Percentiles rank a stretch among this genome's conserved stretches.
phyloP scores from a whole-genome alignment of 2,113 vertebrate genomes.

The Brachypodius melanocephalos region DNA sequence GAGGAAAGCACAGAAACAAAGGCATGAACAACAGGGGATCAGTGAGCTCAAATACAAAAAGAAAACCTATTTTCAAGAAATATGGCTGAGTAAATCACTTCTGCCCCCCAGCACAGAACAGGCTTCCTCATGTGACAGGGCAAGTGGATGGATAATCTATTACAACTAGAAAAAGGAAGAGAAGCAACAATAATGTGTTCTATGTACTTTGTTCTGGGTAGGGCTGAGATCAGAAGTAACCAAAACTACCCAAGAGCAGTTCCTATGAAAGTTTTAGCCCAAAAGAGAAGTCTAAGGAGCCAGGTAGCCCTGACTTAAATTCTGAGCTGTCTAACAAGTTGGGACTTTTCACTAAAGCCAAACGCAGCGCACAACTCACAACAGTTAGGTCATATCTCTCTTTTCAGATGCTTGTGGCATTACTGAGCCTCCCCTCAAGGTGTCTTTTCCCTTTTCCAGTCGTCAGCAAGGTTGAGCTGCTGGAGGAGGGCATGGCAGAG shows the following conservation, averaged over 20 bases:
- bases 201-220: neutral
- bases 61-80: neutral
- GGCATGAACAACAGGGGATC: neutral
- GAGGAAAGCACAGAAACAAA: neutral
- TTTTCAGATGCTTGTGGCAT: neutral
- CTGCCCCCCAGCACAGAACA: neutral
- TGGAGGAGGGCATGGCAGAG: conserved; percentile 78
- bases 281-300: neutral
- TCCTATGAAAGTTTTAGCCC: neutral
- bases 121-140: neutral
- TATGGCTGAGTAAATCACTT: neutral
- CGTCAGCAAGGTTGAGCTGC: conserved; percentile 82
- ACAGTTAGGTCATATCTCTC: rapidly evolving
- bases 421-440: neutral
- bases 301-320: neutral
- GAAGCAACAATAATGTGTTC: neutral
- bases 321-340: neutral
- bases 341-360: neutral
- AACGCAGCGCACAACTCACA: neutral
- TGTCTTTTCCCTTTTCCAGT: neutral
- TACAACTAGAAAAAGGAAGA: neutral
- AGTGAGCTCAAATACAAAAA: neutral
- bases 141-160: neutral
- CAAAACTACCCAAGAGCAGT: neutral
- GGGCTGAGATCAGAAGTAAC: neutral